Evolutionary conservation across 2,797 vertebrate species (phyloP).

Genomic region (Channa striata): DNA sequence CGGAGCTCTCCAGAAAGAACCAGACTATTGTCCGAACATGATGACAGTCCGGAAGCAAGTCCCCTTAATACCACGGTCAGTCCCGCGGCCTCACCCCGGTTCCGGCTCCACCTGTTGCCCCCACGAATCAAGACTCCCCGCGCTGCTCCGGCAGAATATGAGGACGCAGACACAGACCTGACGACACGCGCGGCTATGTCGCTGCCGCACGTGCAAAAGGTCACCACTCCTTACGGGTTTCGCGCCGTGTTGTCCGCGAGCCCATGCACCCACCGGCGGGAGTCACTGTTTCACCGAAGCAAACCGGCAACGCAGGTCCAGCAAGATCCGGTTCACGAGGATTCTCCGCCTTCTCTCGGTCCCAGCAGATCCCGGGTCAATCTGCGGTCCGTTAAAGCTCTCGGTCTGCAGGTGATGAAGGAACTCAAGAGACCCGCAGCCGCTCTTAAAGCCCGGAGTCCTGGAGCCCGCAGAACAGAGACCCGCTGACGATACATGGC

Average conservation of each 20-base stretch:
- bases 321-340: background rate
- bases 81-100: background rate
- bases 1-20: slow-evolving; percentile 9
- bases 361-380: background rate
- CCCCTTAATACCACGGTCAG: background rate
- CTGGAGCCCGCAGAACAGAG: slow-evolving; percentile 6
- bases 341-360: background rate
- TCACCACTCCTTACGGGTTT: slow-evolving; percentile 81
- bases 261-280: slow-evolving; percentile 71
- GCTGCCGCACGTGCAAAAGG: slow-evolving; percentile 71
- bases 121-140: background rate
- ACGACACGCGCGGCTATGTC: slow-evolving; percentile 77
- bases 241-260: slow-evolving; percentile 66
- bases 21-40: slow-evolving; percentile 47
- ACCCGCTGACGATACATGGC: background rate
- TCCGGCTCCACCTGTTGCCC: background rate
- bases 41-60: background rate
- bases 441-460: slow-evolving; percentile 58
- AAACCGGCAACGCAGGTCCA: background rate
- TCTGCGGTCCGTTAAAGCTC: slow-evolving; percentile 27
- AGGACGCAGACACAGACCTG: slow-evolving; percentile 46
- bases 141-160: background rate
- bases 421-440: slow-evolving; percentile 60
- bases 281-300: slow-evolving; percentile 79
- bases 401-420: slow-evolving; percentile 48